A percentile compares a stretch with the other conserved stretches of the same genome.
Evolutionary conservation across 64 coral and sea anemone species (phyloP).

Genomic region (Montipora foliosa): DNA sequence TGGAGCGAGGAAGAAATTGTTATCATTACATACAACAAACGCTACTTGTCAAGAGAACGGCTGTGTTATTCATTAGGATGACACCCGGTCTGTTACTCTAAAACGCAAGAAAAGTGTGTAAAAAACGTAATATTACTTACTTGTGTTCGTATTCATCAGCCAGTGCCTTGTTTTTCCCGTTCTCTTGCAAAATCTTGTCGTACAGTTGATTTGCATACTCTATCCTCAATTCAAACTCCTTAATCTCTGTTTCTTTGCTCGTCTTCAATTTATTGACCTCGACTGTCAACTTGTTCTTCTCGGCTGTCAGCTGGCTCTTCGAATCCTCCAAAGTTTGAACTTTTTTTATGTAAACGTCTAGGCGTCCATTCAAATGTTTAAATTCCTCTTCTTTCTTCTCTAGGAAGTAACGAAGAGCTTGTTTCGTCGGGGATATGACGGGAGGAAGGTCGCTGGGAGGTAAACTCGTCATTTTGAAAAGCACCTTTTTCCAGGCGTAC

Average conservation of each 20-base stretch:
- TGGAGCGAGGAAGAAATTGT: neutral
- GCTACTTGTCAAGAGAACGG: neutral
- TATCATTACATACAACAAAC: neutral
- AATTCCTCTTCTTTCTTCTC: slow-evolving; percentile 79
- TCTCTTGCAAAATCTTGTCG: slow-evolving; percentile 83
- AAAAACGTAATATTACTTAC: slow-evolving; percentile 37
- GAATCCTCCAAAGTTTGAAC: slow-evolving; percentile 84
- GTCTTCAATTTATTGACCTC: slow-evolving; percentile 82
- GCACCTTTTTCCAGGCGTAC: neutral
- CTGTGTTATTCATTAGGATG: neutral
- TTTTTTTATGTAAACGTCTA: slow-evolving; percentile 87
- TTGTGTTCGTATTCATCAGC: slow-evolving; percentile 78
- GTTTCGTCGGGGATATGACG: slow-evolving; percentile 63
- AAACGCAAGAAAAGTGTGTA: neutral
- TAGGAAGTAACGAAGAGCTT: slow-evolving; percentile 47
- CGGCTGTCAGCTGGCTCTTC: slow-evolving; percentile 42
- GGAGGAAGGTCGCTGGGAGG: slow-evolving; percentile 58
- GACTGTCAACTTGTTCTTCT: slow-evolving; percentile 54
- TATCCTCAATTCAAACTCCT: slow-evolving; percentile 82
- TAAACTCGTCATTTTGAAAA: slow-evolving; percentile 60
- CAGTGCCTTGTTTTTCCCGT: slow-evolving; percentile 60
- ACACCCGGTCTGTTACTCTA: neutral
- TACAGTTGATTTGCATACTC: slow-evolving; percentile 76
- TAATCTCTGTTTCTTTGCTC: slow-evolving; percentile 81
- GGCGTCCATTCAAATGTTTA: slow-evolving; percentile 86